Percentiles rank a stretch among this genome's conserved stretches.
These are phyloP conservation scores for Steinernema hermaphroditum DNA, from an alignment of 2,888 invertebrate species.

Conservation along the genomic window DNA sequence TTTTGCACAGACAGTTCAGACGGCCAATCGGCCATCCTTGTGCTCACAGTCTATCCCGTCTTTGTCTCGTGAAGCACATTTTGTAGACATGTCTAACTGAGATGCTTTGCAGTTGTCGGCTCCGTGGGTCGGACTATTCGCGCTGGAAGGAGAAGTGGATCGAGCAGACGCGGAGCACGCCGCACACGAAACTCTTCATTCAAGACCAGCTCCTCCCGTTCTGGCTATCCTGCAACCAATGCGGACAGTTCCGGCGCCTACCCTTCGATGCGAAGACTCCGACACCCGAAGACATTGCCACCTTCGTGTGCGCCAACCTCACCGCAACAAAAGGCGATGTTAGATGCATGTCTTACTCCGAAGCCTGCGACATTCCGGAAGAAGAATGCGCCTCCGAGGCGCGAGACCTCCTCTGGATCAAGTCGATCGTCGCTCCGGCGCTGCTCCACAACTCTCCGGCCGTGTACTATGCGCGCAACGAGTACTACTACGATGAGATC, in stretches of 20 bases:
- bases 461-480: conserved; percentile 44
- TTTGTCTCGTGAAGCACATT: not conserved
- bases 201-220: conserved; percentile 55
- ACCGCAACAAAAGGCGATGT: not conserved
- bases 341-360: not conserved
- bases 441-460: conserved; percentile 52
- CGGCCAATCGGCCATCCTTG: no score
- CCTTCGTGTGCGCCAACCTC: conserved; percentile 35
- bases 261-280: conserved; percentile 29
- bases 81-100: not conserved
- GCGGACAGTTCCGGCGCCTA: conserved; percentile 44
- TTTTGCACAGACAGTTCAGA: no score
- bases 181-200: conserved; percentile 41
- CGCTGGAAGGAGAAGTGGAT: conserved; percentile 46
- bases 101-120: not conserved
- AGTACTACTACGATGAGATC: conserved; percentile 55
- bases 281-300: conserved; percentile 36
- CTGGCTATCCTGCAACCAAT: conserved; percentile 50
- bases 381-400: conserved; percentile 37
- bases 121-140: not conserved
- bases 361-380: conserved; percentile 39
- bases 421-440: conserved; percentile 42
- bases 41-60: not conserved
- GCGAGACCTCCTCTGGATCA: conserved; percentile 38
- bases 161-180: conserved; percentile 43